Percentiles rank a stretch among this genome's conserved stretches.
Conservation (phyloP, 2,113 vertebrate species). For the Pogona vitticeps region DNA sequence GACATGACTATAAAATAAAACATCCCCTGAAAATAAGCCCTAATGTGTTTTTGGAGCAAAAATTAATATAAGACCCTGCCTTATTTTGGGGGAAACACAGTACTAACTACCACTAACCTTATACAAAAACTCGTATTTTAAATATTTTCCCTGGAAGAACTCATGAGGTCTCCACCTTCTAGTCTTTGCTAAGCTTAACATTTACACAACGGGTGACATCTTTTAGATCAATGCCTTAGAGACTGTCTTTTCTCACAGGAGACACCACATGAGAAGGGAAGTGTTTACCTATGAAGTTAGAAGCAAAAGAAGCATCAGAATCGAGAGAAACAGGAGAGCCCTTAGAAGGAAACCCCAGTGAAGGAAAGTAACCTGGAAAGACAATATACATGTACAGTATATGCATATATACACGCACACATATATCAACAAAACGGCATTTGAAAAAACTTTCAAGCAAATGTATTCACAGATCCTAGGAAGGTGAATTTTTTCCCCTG, state of each 20-base stretch:
- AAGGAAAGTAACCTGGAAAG: conserved; percentile 91
- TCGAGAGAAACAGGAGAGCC: conserved; percentile 85
- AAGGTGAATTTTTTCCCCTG: neutral
- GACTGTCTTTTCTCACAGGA: neutral
- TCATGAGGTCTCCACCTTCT: conserved; percentile 8
- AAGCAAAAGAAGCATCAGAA: conserved; percentile 86
- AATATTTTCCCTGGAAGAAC: neutral
- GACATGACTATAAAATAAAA: too few relatives aligned
- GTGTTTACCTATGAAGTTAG: conserved; percentile 87
- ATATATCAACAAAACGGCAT: neutral
- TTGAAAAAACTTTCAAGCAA: neutral
- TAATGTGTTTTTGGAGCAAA: too few relatives aligned
- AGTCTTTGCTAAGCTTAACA: neutral
- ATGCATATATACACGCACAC: neutral
- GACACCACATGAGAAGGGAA: conserved; percentile 30
- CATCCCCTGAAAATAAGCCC: too few relatives aligned
- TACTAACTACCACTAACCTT: neutral
- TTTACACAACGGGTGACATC: conserved; percentile 30
- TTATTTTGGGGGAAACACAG: too few relatives aligned
- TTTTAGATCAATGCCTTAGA: conserved; percentile 15
- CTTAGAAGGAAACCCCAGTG: conserved; percentile 90
- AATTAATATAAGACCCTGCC: too few relatives aligned
- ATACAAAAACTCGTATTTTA: neutral
- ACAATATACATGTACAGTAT: conserved; percentile 59
- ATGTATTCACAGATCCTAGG: neutral